Percentiles rank a stretch among this genome's conserved stretches.
phyloP scores from a whole-genome alignment of 2,888 invertebrate genomes.

The Habrosyne pyritoides region DNA sequence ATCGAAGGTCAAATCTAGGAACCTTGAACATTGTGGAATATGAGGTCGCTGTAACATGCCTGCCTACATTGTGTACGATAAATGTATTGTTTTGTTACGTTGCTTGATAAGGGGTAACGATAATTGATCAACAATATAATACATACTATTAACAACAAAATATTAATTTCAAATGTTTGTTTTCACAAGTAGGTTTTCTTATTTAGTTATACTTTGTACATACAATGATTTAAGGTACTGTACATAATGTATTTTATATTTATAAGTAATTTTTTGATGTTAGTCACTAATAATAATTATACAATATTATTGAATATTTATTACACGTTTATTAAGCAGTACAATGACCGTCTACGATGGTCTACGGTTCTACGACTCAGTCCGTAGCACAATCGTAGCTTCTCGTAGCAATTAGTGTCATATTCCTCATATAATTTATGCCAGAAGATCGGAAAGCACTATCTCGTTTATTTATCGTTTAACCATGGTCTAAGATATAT shows the following conservation, averaged over 20 bases:
- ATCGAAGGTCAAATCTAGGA: slow-evolving; percentile 42
- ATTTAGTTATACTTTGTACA: not conserved
- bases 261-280: not conserved
- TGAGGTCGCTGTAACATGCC: slow-evolving; percentile 25
- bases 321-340: not conserved
- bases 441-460: slow-evolving; percentile 25
- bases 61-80: slow-evolving; percentile 36
- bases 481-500: no score
- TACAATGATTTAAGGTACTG: not conserved
- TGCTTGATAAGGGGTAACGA: slow-evolving; percentile 47
- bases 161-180: no score
- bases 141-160: not conserved
- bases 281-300: not conserved
- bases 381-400: slow-evolving; percentile 52
- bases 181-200: no score
- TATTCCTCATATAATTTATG: slow-evolving; percentile 53
- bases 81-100: slow-evolving; percentile 42
- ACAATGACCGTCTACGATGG: slow-evolving; percentile 41
- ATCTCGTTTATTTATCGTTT: not conserved
- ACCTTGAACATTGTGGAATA: slow-evolving; percentile 41
- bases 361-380: slow-evolving; percentile 25
- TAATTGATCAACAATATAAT: slow-evolving; percentile 22
- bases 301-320: not conserved
- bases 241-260: not conserved
- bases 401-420: slow-evolving; percentile 63